Evolutionary conservation across 2,113 vertebrate genomes (phyloP).

Genomic region (Leucoraja erinaceus): DNA sequence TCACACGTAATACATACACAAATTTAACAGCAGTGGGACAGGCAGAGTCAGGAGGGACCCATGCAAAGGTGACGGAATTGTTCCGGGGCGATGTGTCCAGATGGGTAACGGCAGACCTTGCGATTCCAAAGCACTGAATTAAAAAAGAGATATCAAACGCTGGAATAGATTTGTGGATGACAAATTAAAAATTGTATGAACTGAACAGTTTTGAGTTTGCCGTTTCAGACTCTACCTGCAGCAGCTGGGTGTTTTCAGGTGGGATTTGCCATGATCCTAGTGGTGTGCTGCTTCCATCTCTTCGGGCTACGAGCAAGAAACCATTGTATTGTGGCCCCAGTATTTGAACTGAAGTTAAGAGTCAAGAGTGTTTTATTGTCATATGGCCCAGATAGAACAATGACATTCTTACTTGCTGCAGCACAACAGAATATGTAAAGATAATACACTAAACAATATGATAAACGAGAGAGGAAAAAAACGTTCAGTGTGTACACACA

Average conservation of each 20-base stretch:
- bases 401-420: too few species aligned
- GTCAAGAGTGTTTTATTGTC: too few species aligned
- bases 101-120: conserved; percentile 44
- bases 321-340: conserved; percentile 53
- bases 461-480: too few species aligned
- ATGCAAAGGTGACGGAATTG: conserved; percentile 43
- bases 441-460: too few species aligned
- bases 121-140: conserved; percentile 46
- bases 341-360: conserved; percentile 50
- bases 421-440: too few species aligned
- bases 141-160: conserved; percentile 1
- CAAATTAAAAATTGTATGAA: background rate
- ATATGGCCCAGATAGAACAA: too few species aligned
- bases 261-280: conserved; percentile 53
- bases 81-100: conserved; percentile 46
- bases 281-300: conserved; percentile 36
- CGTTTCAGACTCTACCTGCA: conserved; percentile 45
- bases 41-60: conserved; percentile 42
- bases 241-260: conserved; percentile 48
- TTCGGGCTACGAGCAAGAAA: conserved; percentile 52
- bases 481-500: too few species aligned
- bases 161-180: background rate
- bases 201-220: background rate
- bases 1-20: conserved; percentile 41
- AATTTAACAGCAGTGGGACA: conserved; percentile 39